Evolutionary conservation across 1,140 invertebrate genomes (phyloP), one percentile per base, ranked within the genome.

Genomic region (Brachionus sp.): DNA sequence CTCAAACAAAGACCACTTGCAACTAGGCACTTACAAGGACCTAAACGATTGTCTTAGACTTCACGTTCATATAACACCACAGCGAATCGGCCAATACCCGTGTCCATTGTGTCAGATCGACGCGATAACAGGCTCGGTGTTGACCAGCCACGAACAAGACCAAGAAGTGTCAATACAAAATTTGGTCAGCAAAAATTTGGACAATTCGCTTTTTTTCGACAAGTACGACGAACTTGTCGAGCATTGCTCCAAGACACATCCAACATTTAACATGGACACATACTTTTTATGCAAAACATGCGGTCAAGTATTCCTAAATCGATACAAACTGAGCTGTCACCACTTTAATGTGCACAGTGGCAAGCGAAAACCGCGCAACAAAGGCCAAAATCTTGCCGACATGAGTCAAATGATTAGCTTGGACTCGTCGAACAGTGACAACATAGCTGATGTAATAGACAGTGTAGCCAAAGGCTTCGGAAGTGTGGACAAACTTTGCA

Each of bases 321-420:
- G 70, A 9, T 75, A 75, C 39, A 75, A 75, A 50, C 25, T 75
- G 5, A 75, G 70, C 44, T 75, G 70, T 33, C 70, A 75, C 13
- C 39, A 75, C n/a, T 75, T 75, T n/a, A 75, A 75, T 46, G 70
- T 75, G 7, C 70, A 75, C 39, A 75, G 70, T 75, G 70, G 70
- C 23, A 75, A 75, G 19, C 39, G 70, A 13, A 75, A 75, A 33
- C 39, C 70, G 7, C 39, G 70, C 19, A 75, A 35, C 33, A 75
- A 46, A 46, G 44, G 19, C 29, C 42, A 25, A 33, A 37, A 1
- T 5, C 9, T 66, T 33, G 33, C 25, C 29, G 64, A 66, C 33
- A 9, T 33, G 10, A 70, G 37, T 33, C 33, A 70, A 39, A 19
- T 37, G 33, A 39, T 70, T 9, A 39, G 37, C 23, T 46, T 75